Conservation (phyloP, 2,888 invertebrate species). For the Aricia artaxerxes region DNA sequence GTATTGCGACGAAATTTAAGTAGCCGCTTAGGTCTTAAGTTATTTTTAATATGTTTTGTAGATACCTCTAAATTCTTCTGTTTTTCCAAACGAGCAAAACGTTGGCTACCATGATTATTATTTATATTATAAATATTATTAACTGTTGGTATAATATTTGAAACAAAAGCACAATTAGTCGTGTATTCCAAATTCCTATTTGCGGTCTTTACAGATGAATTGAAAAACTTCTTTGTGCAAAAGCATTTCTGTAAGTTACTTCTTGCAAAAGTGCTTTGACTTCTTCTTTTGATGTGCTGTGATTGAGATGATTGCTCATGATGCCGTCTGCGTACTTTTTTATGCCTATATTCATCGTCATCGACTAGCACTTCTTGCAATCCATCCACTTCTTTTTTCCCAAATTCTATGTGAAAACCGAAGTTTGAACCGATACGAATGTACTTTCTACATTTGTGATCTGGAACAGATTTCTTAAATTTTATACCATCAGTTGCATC, state of each 20-base stretch:
- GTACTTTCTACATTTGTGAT: constrained; percentile 23
- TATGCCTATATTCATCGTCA: not conserved
- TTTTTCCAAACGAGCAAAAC: not conserved
- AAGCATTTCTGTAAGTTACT: constrained; percentile 3
- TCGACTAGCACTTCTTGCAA: not conserved
- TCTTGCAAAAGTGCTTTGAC: constrained; percentile 14
- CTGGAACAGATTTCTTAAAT: not conserved
- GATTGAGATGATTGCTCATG: constrained; percentile 1
- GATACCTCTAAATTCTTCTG: not conserved
- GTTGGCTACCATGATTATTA: not conserved
- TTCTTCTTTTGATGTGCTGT: not conserved
- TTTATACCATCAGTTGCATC: not conserved
- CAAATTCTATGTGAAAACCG: constrained; percentile 40
- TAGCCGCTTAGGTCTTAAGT: constrained; percentile 3
- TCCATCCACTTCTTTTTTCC: constrained; percentile 35
- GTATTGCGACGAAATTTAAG: not conserved
- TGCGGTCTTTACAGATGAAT: not conserved
- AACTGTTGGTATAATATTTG: not conserved
- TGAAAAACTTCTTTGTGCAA: constrained; percentile 15
- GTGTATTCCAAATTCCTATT: not conserved
- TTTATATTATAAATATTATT: not conserved
- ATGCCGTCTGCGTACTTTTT: not conserved
- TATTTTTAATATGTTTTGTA: not conserved
- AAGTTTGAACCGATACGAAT: constrained; percentile 37
- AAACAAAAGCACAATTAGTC: not conserved